These are phyloP conservation scores for Oegoconia quadripuncta DNA, from an alignment of 2,888 invertebrate genomes.

Conservation along the genomic window DNA sequence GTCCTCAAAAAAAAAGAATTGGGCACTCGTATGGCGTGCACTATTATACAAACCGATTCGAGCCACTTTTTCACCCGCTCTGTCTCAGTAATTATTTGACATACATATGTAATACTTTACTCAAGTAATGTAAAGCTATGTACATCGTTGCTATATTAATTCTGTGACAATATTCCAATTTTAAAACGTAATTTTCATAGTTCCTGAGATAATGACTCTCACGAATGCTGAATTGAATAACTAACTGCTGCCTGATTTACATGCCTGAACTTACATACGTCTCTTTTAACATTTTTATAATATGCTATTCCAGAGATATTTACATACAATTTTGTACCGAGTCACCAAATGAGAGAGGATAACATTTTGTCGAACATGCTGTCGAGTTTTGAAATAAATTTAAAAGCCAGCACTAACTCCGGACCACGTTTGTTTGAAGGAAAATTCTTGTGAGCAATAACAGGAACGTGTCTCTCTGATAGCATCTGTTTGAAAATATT, in stretches of 20 bases:
- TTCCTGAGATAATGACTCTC: too few relatives aligned
- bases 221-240: too few relatives aligned
- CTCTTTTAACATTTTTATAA: background rate
- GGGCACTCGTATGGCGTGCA: too few relatives aligned
- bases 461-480: slow-evolving; percentile 6
- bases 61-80: too few relatives aligned
- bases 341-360: slow-evolving; percentile 26
- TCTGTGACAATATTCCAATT: too few relatives aligned
- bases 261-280: background rate
- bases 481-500: background rate
- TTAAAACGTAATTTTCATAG: too few relatives aligned
- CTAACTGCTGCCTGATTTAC: background rate
- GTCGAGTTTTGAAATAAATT: slow-evolving; percentile 41
- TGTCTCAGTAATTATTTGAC: too few relatives aligned
- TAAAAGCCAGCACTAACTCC: slow-evolving; percentile 24
- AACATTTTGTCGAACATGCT: slow-evolving; percentile 47
- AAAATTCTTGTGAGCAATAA: slow-evolving; percentile 13
- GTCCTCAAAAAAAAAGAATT: too few relatives aligned
- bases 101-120: too few relatives aligned
- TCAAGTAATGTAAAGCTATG: too few relatives aligned
- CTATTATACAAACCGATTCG: too few relatives aligned
- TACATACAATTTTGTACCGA: slow-evolving; percentile 20
- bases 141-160: too few relatives aligned
- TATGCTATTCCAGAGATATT: background rate
- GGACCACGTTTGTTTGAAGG: slow-evolving; percentile 12